Base-by-base conservation (phyloP, 2,888 invertebrate species). In the Onthophagus sagittarius region DNA sequence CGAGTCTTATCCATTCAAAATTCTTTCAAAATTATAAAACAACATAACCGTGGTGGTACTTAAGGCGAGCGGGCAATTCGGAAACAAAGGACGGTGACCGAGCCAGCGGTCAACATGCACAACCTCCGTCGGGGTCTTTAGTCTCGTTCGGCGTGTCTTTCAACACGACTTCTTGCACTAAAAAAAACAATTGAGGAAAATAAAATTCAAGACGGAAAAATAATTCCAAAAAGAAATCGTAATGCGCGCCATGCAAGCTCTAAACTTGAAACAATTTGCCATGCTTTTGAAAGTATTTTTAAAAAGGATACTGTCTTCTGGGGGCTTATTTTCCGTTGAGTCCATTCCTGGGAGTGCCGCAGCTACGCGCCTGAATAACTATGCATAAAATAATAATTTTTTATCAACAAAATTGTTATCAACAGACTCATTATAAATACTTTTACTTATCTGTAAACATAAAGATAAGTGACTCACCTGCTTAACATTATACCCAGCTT, bases 331-430 rank as follows among this genome's bases (percentile, higher is more conserved):
- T 84, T 97, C 96, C 78, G 96, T 95, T 53, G 96, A 96, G 86
- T 99, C 98, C 98, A 99, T 99, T 79, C 99, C 99, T 73, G 99
- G 99, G 83, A 99, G 89, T 81, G 99, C 98, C 77, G 98, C 98
- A 71, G 99, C 99, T 74, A 99, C 98, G 85, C 98, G 92, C 86
- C 98, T 91, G 90, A 99, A 99, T 82, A 99, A 89, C 97, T 97
- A 88, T n/a, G n/a, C 70, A 90, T 88, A 77, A 67, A 32, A 23
- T 23, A 67, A 67, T 31, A 67, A 67, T 15, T 31, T 2, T 53
- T 53, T 53, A 9, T 53, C 2, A 53, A 7, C 6, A 53, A 4
- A 53, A 53, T 53, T 53, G 1, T 53, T 53, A 53, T 53, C 39
- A 53, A 7, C 39, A 53, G 2, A 53, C 1, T 67, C 9, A 15